Conservation (phyloP, 1,140 invertebrate genomes). For the Holcopasites calliopsidis region DNA sequence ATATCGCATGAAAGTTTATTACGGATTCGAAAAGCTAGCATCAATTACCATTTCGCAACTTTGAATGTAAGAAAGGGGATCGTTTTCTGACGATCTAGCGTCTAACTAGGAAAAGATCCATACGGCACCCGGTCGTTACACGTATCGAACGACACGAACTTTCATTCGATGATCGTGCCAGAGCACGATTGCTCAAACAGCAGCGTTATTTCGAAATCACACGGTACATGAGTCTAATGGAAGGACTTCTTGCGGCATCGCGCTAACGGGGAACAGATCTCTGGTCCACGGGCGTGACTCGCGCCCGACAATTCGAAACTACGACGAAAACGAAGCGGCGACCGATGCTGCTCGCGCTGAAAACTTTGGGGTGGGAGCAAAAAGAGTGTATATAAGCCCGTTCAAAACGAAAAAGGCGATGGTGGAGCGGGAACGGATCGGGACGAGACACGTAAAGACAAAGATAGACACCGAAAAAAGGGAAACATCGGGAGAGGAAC, state of each 20-base stretch:
- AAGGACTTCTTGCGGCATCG: conserved; percentile 53
- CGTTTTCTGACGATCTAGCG: no score
- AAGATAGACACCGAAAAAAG: conserved; percentile 16
- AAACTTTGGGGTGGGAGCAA: conserved; percentile 32
- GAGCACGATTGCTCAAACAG: neutral
- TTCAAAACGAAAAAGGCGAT: conserved; percentile 13
- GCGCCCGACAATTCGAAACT: conserved; percentile 46
- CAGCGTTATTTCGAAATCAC: conserved; percentile 52
- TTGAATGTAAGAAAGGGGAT: no score
- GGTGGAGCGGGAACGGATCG: neutral
- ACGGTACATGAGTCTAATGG: conserved; percentile 58
- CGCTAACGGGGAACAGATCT: conserved; percentile 58
- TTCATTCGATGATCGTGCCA: neutral
- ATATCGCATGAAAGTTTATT: no score
- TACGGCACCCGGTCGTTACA: no score
- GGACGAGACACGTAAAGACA: conserved; percentile 19
- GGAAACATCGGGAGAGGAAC: conserved; percentile 10
- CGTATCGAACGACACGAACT: no score
- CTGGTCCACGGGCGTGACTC: conserved; percentile 35
- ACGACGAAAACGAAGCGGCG: conserved; percentile 19
- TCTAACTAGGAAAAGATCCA: no score
- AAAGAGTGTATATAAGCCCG: conserved; percentile 2
- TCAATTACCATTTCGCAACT: no score
- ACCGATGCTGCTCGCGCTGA: conserved; percentile 12
- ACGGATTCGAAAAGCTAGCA: no score